A percentile compares a stretch with the other conserved stretches of the same genome.
phyloP scores from a whole-genome alignment of 1,140 invertebrate genomes.

The Zophobas atratus region DNA sequence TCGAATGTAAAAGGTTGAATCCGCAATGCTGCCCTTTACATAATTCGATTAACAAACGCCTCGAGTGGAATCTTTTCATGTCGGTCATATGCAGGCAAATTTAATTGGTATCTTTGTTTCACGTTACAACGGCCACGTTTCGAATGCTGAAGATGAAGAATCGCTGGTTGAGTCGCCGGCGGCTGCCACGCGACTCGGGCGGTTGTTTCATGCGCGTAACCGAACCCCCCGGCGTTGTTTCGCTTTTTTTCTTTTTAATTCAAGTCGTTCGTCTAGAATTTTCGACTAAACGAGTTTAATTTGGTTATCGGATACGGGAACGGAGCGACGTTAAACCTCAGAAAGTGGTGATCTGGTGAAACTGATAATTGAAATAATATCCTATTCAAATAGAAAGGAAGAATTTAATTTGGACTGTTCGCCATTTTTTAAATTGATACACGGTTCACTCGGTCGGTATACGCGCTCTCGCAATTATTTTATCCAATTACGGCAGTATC shows the following conservation, averaged over 20 bases:
- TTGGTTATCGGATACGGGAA: slow-evolving; percentile 17
- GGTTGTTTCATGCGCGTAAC: too few relatives aligned
- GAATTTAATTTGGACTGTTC: slow-evolving; percentile 58
- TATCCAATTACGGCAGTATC: slow-evolving; percentile 56
- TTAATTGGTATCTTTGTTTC: slow-evolving; percentile 31
- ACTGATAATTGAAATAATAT: slow-evolving; percentile 62
- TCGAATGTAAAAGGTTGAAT: slow-evolving; percentile 16
- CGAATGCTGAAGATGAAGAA: neutral
- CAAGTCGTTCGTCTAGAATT: neutral
- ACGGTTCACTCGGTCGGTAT: slow-evolving; percentile 47
- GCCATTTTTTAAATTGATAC: slow-evolving; percentile 57
- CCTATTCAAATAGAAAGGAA: slow-evolving; percentile 59
- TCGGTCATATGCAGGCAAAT: slow-evolving; percentile 33
- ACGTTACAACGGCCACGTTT: slow-evolving; percentile 3
- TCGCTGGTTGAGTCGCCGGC: too few relatives aligned
- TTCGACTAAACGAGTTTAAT: slow-evolving; percentile 4
- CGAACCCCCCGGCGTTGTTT: neutral
- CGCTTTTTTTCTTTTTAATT: neutral
- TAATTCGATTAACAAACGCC: slow-evolving; percentile 30
- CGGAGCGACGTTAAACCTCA: slow-evolving; percentile 28
- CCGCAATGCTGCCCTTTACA: neutral
- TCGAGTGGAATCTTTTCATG: slow-evolving; percentile 35
- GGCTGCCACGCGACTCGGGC: too few relatives aligned
- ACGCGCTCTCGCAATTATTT: slow-evolving; percentile 53
- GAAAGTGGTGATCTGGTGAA: slow-evolving; percentile 46